Base-by-base conservation (phyloP, 2,113 vertebrate genomes). In the Notiomystis cincta region DNA sequence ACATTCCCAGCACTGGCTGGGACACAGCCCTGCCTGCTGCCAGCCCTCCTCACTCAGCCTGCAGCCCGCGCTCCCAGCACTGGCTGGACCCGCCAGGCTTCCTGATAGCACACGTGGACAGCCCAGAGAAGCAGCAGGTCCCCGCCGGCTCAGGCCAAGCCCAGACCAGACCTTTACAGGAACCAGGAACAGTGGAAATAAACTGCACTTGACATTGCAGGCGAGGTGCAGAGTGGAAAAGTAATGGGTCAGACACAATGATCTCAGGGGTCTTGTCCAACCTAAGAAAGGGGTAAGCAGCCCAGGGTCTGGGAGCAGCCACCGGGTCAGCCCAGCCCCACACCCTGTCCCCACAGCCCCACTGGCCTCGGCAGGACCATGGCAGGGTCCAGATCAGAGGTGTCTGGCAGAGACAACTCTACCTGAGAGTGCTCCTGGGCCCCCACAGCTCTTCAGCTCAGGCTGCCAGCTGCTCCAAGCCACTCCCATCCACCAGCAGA, bases 101-200 rank as follows among this genome's bases (percentile, higher is more conserved):
- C 53, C 37, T 14, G 28, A 0, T 13, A 44, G 27, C 33, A 9
- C 6, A 27, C 4, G 16, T 15, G 42, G n/a, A 54, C 2, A 35
- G 23, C 21, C 24, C 75, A 58, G 40, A 28, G 9, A 64, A 71
- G 45, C 15, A 35, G 73, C 50, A 44, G 35, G 23, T 42, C 40
- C 35, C 18, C 1, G 3, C 35, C 0, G 0, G 12, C 35, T 76
- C 5, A 0, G 72, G 47, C 4, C 37, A 30, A 16, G 25, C 7
- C 17, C 1, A 2, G 27, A 7, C n/a, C 48, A 35, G 40, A 23
- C 13, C 42, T 27, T 22, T 9, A 21, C 47, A 76, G 71, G 7
- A 48, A 73, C 19, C 9, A 4, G 28, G 11, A 69, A 13, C 23
- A 40, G 25, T 4, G 45, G 10, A 53, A 33, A 6, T 17, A 22